phyloP scores from a whole-genome alignment of 2,888 invertebrate genomes.

The Dicroscelio sp. region DNA sequence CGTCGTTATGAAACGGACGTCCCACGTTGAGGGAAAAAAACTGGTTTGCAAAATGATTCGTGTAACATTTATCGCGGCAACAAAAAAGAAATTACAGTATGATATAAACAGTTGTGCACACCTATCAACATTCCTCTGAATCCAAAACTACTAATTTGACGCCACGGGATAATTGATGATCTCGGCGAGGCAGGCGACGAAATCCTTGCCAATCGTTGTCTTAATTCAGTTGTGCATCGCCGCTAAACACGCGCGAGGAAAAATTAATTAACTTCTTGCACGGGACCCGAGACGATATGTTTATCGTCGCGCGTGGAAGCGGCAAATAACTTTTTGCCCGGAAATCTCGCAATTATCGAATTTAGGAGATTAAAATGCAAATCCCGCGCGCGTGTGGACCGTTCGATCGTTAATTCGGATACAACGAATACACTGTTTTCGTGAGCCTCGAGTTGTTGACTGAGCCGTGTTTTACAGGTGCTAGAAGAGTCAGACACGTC shows the following conservation, averaged over 20 bases:
- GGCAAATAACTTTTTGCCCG: slow-evolving; percentile 32
- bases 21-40: slow-evolving; percentile 10
- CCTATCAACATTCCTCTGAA: slow-evolving; percentile 60
- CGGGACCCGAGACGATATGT: not conserved
- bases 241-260: slow-evolving; percentile 18
- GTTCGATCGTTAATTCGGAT: not conserved
- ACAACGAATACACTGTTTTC: not conserved
- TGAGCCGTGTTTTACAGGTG: slow-evolving; percentile 89
- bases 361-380: slow-evolving; percentile 41
- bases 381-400: not conserved
- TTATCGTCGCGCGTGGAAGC: not conserved
- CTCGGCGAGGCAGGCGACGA: slow-evolving; percentile 49
- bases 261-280: slow-evolving; percentile 58
- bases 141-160: slow-evolving; percentile 59
- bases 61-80: slow-evolving; percentile 18
- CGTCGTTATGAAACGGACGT: not conserved
- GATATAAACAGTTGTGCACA: slow-evolving; percentile 51
- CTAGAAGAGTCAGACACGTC: slow-evolving; percentile 92
- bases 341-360: slow-evolving; percentile 15
- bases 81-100: slow-evolving; percentile 54
- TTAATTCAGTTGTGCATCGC: slow-evolving; percentile 11
- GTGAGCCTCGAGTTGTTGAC: not conserved
- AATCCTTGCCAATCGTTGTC: slow-evolving; percentile 25
- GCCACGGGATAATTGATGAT: slow-evolving; percentile 53
- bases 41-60: slow-evolving; percentile 1